These are phyloP conservation scores for Apoderus coryli DNA, from an alignment of 2,888 invertebrate genomes.

Conservation along the genomic window DNA sequence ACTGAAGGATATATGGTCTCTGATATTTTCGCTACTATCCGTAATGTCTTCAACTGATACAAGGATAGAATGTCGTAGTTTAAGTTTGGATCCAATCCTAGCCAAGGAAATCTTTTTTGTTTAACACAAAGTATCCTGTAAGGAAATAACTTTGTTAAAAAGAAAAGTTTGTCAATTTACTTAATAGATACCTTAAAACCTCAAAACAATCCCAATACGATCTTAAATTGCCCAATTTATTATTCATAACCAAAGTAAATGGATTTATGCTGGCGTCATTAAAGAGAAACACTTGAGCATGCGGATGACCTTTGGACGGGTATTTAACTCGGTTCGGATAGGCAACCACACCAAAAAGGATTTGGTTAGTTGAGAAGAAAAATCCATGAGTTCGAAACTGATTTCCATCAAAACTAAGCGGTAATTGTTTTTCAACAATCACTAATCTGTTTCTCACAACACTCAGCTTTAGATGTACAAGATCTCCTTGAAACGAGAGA, in stretches of 20 bases:
- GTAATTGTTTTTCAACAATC: slow-evolving; percentile 21
- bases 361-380: slow-evolving; percentile 23
- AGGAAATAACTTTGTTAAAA: slow-evolving; percentile 9
- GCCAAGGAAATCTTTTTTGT: slow-evolving; percentile 26
- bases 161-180: slow-evolving; percentile 7
- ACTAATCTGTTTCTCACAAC: slow-evolving; percentile 21
- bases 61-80: slow-evolving; percentile 24
- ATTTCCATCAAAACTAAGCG: slow-evolving; percentile 24
- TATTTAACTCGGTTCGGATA: slow-evolving; percentile 22
- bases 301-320: slow-evolving; percentile 18
- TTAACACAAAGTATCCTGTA: slow-evolving; percentile 22
- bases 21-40: slow-evolving; percentile 25
- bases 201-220: slow-evolving; percentile 30
- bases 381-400: slow-evolving; percentile 24
- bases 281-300: slow-evolving; percentile 23
- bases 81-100: slow-evolving; percentile 21
- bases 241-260: slow-evolving; percentile 23
- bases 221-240: slow-evolving; percentile 21
- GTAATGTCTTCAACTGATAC: slow-evolving; percentile 24
- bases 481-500: slow-evolving; percentile 23
- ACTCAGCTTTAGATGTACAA: slow-evolving; percentile 24
- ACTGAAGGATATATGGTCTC: slow-evolving; percentile 24
- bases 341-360: slow-evolving; percentile 22
- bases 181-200: slow-evolving; percentile 24
- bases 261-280: slow-evolving; percentile 22